Evolutionary conservation across 2,797 vertebrate genomes (phyloP), one percentile per base, ranked within the genome.

Genomic region (Sebastes steindachneri): DNA sequence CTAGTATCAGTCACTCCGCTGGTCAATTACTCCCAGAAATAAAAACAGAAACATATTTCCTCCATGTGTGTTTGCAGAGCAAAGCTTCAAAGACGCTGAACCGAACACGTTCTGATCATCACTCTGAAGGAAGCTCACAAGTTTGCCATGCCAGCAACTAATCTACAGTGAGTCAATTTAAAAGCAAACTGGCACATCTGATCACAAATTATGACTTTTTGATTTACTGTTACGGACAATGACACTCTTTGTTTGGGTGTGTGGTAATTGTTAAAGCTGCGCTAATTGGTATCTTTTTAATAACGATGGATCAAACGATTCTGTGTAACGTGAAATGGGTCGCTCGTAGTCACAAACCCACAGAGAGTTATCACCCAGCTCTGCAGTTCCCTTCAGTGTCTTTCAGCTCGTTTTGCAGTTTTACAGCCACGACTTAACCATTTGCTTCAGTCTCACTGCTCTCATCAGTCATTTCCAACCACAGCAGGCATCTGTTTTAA

Each of bases 11-110:
- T 86, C 83, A 73, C 68, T 78, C 69, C 45, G 58, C 64, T 75
- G 76, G 68, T 85, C 77, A 45, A 88, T 88, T 81, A 80, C 88
- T 80, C 29, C 62, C 19, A 26, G 66, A 85, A 86, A 77, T 60
- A 77, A 83, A 86, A 87, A 74, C 5, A 68, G 53, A 73, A 68
- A 76, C 55, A 86, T 85, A 45, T 55, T 80, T 76, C 55, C 63
- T 35, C 64, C 82, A 83, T 28, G 55, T 83, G 54, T 68, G 17
- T 81, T 81, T 80, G 59, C 35, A 57, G 58, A 37, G 64, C 57
- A 67, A 65, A 23, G 60, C 67, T 75, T 86, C 67, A 87, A 84
- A 89, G 68, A 73, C 41, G 66, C n/a, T 3, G n/a, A 80, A 64
- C 45, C 55, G 1, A 54, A 80, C 51, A 82, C 41, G 7, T 48